phyloP scores from a whole-genome alignment of 2,113 vertebrate species.

The Agapornis roseicollis region DNA sequence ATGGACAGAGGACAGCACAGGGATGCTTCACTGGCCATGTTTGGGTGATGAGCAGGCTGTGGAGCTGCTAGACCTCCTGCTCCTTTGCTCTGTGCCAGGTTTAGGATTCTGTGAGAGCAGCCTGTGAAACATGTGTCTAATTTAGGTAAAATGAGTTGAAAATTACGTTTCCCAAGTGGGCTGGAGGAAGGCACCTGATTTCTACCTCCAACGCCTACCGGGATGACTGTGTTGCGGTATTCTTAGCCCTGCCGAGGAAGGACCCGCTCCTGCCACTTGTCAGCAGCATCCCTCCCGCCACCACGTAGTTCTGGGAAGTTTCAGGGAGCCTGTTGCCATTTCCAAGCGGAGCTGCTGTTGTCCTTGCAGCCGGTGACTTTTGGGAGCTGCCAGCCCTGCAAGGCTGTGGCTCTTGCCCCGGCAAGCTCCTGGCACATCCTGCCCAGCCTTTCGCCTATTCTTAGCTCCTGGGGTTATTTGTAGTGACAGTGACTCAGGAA shows the following conservation, averaged over 20 bases:
- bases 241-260: background rate
- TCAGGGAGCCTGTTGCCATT: slow-evolving; percentile 2
- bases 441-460: background rate
- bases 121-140: background rate
- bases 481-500: slow-evolving; percentile 24
- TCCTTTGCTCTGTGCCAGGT: background rate
- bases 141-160: slow-evolving; percentile 3
- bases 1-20: background rate
- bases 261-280: background rate
- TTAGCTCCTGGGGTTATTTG: slow-evolving; percentile 44
- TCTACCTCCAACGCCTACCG: background rate
- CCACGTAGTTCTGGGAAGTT: background rate
- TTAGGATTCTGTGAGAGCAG: background rate
- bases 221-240: accelerated
- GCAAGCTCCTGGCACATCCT: background rate
- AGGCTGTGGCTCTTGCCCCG: background rate
- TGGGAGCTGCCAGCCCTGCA: background rate
- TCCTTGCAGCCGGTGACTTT: background rate
- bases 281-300: background rate
- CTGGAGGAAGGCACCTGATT: slow-evolving; percentile 5
- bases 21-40: background rate
- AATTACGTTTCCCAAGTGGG: background rate
- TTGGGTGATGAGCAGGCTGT: background rate
- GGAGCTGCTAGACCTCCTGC: background rate
- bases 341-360: background rate